These are phyloP conservation scores for Heliconius hermathena DNA, from an alignment of 1,140 invertebrate genomes.

Conservation along the genomic window DNA sequence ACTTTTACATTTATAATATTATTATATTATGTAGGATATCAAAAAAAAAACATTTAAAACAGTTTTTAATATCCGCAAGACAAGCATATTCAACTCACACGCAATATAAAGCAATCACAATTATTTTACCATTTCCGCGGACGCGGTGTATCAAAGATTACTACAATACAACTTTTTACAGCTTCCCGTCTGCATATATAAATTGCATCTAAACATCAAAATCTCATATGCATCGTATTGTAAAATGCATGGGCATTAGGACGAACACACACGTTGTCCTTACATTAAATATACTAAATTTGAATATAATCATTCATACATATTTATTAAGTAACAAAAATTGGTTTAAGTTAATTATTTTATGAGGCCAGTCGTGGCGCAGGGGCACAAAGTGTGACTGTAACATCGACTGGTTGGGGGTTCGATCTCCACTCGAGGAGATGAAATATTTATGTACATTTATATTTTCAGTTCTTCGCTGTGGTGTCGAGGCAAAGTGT, in stretches of 20 bases:
- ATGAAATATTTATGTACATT: too few species aligned
- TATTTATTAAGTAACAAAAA: background rate
- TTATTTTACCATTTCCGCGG: constrained; percentile 45
- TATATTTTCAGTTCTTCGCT: too few species aligned
- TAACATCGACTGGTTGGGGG: too few species aligned
- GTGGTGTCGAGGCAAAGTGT: too few species aligned
- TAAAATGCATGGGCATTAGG: constrained; percentile 11
- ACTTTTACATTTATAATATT: too few species aligned
- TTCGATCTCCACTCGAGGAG: too few species aligned
- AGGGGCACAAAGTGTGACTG: too few species aligned
- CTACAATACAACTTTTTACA: constrained; percentile 32
- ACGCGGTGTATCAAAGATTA: constrained; percentile 32
- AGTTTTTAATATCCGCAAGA: background rate
- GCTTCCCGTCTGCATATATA: constrained; percentile 30
- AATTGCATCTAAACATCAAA: constrained; percentile 31
- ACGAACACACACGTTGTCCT: constrained; percentile 5
- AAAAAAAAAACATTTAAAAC: background rate
- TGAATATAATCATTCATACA: background rate
- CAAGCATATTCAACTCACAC: constrained; percentile 1
- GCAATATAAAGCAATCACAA: constrained; percentile 41
- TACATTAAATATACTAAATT: background rate
- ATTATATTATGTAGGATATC: too few species aligned
- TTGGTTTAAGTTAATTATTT: too few species aligned
- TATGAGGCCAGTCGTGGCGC: too few species aligned
- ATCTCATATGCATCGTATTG: constrained; percentile 19